phyloP scores from a whole-genome alignment of 1,140 invertebrate species.

The Ostrea denselamellosa region DNA sequence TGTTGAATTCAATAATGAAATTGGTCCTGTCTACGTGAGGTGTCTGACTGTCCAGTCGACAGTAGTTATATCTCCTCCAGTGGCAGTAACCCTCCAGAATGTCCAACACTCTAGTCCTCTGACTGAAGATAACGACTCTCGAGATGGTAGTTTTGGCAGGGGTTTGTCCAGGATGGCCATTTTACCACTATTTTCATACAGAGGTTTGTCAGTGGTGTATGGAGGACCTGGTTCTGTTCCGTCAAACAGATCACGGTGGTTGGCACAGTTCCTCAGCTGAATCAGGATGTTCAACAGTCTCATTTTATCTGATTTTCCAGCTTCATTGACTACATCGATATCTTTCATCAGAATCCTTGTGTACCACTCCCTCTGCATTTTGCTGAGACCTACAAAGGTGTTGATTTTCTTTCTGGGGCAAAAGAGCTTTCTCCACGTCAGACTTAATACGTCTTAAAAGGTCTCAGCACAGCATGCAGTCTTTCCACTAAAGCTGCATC shows the following conservation, averaged over 20 bases:
- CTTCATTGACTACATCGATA: constrained; percentile 99
- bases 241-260: constrained; percentile 99
- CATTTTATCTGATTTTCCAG: constrained; percentile 93
- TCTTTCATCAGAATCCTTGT: constrained; percentile 98
- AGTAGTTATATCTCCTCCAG: constrained; percentile 95
- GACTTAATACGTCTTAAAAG: constrained; percentile 95
- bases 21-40: constrained; percentile 97
- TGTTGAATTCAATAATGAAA: constrained; percentile 98
- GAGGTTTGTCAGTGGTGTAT: constrained; percentile 98
- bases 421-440: constrained; percentile 97
- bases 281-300: constrained; percentile 98
- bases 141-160: constrained; percentile 92
- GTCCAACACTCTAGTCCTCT: constrained; percentile 99
- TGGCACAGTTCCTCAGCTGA: constrained; percentile 94
- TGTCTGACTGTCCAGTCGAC: constrained; percentile 97
- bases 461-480: constrained; percentile 96
- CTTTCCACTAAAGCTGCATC: constrained; percentile 94
- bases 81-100: constrained; percentile 99
- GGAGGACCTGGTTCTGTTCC: constrained; percentile 98
- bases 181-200: constrained; percentile 97
- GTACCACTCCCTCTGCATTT: constrained; percentile 99
- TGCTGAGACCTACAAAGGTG: constrained; percentile 92
- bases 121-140: constrained; percentile 98
- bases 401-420: constrained; percentile 99
- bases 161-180: constrained; percentile 98